Evolutionary conservation across 2,113 vertebrate species (phyloP).

Genomic region (Leptodactylus fuscus): DNA sequence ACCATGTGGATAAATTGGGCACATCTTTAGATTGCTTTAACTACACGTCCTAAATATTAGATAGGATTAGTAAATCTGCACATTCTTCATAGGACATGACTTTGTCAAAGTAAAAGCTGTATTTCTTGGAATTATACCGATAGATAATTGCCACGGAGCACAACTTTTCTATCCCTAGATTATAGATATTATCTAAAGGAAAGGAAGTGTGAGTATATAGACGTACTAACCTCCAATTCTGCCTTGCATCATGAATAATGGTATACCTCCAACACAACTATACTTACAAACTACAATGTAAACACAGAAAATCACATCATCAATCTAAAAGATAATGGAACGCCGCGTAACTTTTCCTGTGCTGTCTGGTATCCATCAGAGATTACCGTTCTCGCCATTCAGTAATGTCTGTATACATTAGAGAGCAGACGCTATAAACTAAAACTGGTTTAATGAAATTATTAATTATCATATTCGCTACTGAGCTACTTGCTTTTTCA

Average conservation of each 20-base stretch:
- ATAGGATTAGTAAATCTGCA: no score
- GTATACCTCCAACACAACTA: background rate
- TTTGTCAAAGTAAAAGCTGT: no score
- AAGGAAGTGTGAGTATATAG: background rate
- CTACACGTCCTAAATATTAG: no score
- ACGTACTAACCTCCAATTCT: no score
- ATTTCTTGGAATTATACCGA: no score
- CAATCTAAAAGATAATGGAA: conserved; percentile 5
- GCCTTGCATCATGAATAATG: background rate
- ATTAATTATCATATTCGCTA: background rate
- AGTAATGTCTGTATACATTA: conserved; percentile 13
- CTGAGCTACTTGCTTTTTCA: background rate
- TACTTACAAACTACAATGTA: background rate
- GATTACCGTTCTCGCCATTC: background rate
- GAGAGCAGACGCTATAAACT: background rate
- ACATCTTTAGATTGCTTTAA: no score
- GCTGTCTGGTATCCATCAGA: background rate
- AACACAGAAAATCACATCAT: conserved; percentile 10
- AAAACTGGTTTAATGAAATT: background rate
- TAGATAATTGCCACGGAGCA: no score
- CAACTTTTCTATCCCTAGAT: no score
- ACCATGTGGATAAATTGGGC: no score
- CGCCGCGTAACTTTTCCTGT: background rate
- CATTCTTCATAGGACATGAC: no score
- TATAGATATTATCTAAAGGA: background rate